A percentile compares a stretch with the other conserved stretches of the same genome.
Conservation (phyloP, 23 tunicate genomes). For the Ascidia mentula region DNA sequence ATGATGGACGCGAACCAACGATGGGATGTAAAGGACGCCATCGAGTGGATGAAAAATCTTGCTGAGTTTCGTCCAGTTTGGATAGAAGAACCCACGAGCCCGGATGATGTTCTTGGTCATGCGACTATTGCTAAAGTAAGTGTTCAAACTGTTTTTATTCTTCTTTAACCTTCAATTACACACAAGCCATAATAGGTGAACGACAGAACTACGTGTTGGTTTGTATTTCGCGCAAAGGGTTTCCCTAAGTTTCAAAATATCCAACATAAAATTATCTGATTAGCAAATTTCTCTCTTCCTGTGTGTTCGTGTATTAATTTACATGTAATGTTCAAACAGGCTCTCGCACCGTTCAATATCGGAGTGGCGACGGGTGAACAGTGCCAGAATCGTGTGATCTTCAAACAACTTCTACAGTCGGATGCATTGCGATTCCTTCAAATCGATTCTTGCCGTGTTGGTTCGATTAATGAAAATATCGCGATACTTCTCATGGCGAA, state of each 20-base stretch:
- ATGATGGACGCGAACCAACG: constrained; percentile 99
- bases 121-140: constrained; percentile 81
- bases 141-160: background rate
- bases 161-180: too few relatives aligned
- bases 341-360: constrained; percentile 71
- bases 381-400: constrained; percentile 97
- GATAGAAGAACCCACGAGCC: constrained; percentile 99
- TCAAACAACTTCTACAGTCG: constrained; percentile 78
- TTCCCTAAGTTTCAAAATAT: too few relatives aligned
- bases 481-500: constrained; percentile 95
- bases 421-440: constrained; percentile 69
- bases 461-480: constrained; percentile 92
- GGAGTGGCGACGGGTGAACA: constrained; percentile 98
- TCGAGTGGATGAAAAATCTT: constrained; percentile 89
- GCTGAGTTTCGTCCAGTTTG: constrained; percentile 83
- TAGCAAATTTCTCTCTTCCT: too few relatives aligned
- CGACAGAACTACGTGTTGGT: too few relatives aligned
- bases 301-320: too few relatives aligned
- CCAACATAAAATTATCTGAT: too few relatives aligned
- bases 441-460: constrained; percentile 97
- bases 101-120: constrained; percentile 96
- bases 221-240: too few relatives aligned
- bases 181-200: too few relatives aligned
- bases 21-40: constrained; percentile 98
- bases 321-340: constrained; percentile 46